Evolutionary conservation across 1,140 invertebrate genomes (phyloP).

Genomic region (Neotoxoptera formosana): DNA sequence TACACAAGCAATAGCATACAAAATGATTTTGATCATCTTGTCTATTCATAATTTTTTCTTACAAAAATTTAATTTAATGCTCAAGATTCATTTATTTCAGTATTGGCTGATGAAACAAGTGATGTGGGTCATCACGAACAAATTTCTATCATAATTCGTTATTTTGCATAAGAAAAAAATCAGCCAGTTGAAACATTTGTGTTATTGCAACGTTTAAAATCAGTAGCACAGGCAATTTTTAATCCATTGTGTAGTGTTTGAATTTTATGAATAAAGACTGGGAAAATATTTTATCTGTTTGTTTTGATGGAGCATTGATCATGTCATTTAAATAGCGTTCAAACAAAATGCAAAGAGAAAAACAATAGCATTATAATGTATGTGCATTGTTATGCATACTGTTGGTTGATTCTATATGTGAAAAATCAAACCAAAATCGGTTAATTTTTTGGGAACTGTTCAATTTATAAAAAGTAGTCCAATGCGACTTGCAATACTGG

Average conservation of each 20-base stretch:
- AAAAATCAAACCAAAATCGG: conserved; percentile 24
- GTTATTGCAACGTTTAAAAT: neutral
- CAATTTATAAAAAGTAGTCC: conserved; percentile 59
- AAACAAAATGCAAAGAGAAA: conserved; percentile 53
- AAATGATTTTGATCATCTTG: conserved; percentile 45
- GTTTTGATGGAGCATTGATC: conserved; percentile 52
- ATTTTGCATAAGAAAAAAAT: conserved; percentile 37
- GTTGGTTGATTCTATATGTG: conserved; percentile 43
- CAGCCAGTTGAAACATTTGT: conserved; percentile 34
- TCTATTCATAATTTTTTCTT: conserved; percentile 47
- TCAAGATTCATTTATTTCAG: conserved; percentile 8
- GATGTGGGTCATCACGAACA: conserved; percentile 48
- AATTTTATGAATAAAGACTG: conserved; percentile 19
- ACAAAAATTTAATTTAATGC: conserved; percentile 23
- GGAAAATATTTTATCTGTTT: conserved; percentile 48
- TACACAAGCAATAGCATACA: conserved; percentile 53
- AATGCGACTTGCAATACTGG: conserved; percentile 55
- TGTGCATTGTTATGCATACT: conserved; percentile 57
- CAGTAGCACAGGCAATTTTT: neutral
- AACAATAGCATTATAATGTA: conserved; percentile 37
- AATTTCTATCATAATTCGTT: conserved; percentile 47
- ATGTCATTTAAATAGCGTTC: conserved; percentile 50
- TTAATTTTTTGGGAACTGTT: conserved; percentile 38
- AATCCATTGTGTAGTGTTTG: neutral
- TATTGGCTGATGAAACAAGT: conserved; percentile 55